Evolutionary conservation across 2,797 vertebrate genomes (phyloP).

Genomic region (Aplochiton taeniatus): DNA sequence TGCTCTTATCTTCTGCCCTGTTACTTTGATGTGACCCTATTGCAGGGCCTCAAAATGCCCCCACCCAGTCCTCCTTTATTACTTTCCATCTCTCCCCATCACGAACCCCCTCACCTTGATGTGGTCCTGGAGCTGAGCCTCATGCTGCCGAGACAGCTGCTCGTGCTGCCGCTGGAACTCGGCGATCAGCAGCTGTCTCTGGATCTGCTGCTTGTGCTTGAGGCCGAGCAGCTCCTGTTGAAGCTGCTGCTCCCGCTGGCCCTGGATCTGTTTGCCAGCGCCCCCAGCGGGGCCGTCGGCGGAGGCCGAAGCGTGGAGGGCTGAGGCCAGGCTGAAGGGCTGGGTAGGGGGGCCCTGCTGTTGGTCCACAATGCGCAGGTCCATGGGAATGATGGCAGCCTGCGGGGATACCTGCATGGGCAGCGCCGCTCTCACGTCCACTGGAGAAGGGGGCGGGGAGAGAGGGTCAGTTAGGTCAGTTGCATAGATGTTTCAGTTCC

Average conservation of each 20-base stretch:
- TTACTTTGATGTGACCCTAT: neutral
- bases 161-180: slow-evolving; percentile 98
- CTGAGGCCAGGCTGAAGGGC: slow-evolving; percentile 17
- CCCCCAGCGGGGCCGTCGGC: neutral
- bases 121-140: slow-evolving; percentile 95
- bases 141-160: slow-evolving; percentile 96
- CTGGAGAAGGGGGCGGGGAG: slow-evolving; percentile 33
- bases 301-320: slow-evolving; percentile 16
- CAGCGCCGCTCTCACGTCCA: slow-evolving; percentile 70
- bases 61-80: too few species aligned
- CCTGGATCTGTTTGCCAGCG: slow-evolving; percentile 5
- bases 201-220: slow-evolving; percentile 98
- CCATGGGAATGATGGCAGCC: slow-evolving; percentile 64
- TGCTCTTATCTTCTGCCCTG: neutral
- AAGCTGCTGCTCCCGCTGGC: slow-evolving; percentile 86
- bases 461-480: neutral
- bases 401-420: slow-evolving; percentile 65
- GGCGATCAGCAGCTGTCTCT: slow-evolving; percentile 94
- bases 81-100: too few species aligned
- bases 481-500: neutral
- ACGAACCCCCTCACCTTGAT: slow-evolving; percentile 63
- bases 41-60: neutral
- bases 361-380: slow-evolving; percentile 70
- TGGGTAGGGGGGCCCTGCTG: slow-evolving; percentile 5
- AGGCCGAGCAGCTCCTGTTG: slow-evolving; percentile 95